phyloP scores from a whole-genome alignment of 2,888 invertebrate genomes.

The Leucoptera coffeella region DNA sequence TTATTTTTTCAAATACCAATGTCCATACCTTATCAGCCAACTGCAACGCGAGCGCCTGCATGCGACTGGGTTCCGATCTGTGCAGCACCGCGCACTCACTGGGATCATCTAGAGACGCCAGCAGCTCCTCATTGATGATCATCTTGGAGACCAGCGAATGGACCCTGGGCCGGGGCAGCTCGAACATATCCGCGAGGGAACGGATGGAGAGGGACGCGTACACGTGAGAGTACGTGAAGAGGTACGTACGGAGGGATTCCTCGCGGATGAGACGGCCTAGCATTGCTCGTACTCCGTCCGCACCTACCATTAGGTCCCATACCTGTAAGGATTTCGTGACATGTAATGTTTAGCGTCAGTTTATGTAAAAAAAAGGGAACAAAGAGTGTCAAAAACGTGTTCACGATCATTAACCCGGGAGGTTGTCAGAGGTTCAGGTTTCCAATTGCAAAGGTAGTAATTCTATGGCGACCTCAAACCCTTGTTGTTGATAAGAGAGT shows the following conservation, averaged over 20 bases:
- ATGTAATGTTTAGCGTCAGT: too few relatives aligned
- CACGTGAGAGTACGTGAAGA: constrained; percentile 97
- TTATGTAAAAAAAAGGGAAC: too few relatives aligned
- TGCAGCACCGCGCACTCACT: constrained; percentile 97
- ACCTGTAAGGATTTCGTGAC: too few relatives aligned
- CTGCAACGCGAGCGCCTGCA: constrained; percentile 94
- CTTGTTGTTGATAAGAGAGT: too few relatives aligned
- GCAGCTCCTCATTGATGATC: constrained; percentile 79
- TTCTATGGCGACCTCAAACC: too few relatives aligned
- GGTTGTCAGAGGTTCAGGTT: too few relatives aligned
- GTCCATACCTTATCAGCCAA: constrained; percentile 80
- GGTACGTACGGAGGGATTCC: constrained; percentile 92
- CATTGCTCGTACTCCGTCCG: constrained; percentile 87
- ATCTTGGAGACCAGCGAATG: constrained; percentile 98
- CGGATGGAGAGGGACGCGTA: constrained; percentile 94
- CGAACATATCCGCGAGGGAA: constrained; percentile 91
- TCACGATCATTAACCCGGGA: too few relatives aligned
- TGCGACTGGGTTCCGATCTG: constrained; percentile 93
- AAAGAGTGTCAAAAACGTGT: too few relatives aligned
- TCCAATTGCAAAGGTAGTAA: too few relatives aligned
- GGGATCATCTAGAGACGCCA: constrained; percentile 96
- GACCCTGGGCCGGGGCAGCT: constrained; percentile 77
- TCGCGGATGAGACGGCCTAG: constrained; percentile 90
- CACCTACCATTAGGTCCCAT: constrained; percentile 95
- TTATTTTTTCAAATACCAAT: too few relatives aligned